These are phyloP conservation scores for Prunella fulvescens DNA, from an alignment of 2,113 vertebrate genomes.

Conservation along the genomic window DNA sequence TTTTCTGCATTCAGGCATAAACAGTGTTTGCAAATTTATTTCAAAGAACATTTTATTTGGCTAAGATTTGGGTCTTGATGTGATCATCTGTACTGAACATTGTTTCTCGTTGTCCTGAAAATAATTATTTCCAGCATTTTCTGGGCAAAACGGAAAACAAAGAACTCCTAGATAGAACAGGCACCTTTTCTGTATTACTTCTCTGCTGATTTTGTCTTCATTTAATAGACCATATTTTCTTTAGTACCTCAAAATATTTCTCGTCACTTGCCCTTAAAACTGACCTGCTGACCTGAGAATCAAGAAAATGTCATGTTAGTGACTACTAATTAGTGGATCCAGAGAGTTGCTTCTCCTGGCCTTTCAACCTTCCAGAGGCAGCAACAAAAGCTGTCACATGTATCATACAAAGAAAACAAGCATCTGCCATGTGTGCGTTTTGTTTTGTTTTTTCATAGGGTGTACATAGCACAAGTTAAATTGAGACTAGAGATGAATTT, in stretches of 20 bases:
- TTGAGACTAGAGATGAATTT: slow-evolving; percentile 61
- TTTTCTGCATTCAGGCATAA: neutral
- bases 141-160: neutral
- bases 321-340: slow-evolving; percentile 84
- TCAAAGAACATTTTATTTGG: neutral
- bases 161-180: neutral
- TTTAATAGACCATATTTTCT: slow-evolving; percentile 25
- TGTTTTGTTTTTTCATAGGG: neutral
- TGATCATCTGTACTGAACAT: neutral
- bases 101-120: neutral
- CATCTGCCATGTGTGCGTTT: neutral
- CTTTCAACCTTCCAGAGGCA: slow-evolving; percentile 70
- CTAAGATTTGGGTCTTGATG: neutral
- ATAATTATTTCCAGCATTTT: slow-evolving; percentile 24
- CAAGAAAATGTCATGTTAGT: slow-evolving; percentile 75
- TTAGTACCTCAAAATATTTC: slow-evolving; percentile 53
- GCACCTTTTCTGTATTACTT: neutral
- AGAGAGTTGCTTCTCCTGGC: slow-evolving; percentile 69
- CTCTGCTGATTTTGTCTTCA: neutral
- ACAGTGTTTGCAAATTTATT: neutral
- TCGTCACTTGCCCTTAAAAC: slow-evolving; percentile 66
- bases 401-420: slow-evolving; percentile 73
- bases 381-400: slow-evolving; percentile 71
- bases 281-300: slow-evolving; percentile 77
- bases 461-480: slow-evolving; percentile 14